These are phyloP conservation scores for Lasioglossum pauxillum DNA, from an alignment of 2,888 invertebrate genomes.

Conservation along the genomic window DNA sequence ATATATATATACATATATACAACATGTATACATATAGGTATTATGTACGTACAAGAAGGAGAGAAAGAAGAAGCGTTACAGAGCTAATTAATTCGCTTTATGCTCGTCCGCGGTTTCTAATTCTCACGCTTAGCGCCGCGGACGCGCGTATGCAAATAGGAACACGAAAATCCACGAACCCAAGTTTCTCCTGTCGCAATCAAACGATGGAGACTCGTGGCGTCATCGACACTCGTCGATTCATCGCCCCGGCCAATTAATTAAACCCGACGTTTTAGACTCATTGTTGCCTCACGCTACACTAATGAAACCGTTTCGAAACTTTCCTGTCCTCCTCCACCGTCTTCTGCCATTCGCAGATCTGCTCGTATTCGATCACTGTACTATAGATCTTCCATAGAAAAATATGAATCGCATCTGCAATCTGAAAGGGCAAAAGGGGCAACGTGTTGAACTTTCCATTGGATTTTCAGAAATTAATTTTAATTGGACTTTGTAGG, in stretches of 20 bases:
- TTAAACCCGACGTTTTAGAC: conserved; percentile 36
- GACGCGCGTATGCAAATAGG: conserved; percentile 63
- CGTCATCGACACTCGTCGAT: conserved; percentile 50
- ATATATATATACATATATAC: not conserved
- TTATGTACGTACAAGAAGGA: not conserved
- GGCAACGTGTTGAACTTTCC: not conserved
- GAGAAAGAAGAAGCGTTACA: conserved; percentile 40
- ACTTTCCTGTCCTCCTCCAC: not conserved
- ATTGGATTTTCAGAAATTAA: not conserved
- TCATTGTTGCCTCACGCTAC: conserved; percentile 43
- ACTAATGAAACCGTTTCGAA: conserved; percentile 25
- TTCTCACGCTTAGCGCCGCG: conserved; percentile 69
- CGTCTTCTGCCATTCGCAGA: not conserved
- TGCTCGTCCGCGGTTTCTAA: conserved; percentile 67
- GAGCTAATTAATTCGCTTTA: conserved; percentile 71
- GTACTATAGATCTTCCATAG: not conserved
- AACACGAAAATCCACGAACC: conserved; percentile 60
- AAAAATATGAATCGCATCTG: not conserved
- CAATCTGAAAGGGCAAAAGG: not conserved
- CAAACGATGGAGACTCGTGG: conserved; percentile 29
- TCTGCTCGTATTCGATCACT: not conserved
- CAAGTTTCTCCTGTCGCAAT: conserved; percentile 63
- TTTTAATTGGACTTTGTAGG: not conserved
- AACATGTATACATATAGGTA: not conserved
- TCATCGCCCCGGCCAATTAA: conserved; percentile 56